phyloP scores from a whole-genome alignment of 2,888 invertebrate genomes.

The Horisme vitalbata region DNA sequence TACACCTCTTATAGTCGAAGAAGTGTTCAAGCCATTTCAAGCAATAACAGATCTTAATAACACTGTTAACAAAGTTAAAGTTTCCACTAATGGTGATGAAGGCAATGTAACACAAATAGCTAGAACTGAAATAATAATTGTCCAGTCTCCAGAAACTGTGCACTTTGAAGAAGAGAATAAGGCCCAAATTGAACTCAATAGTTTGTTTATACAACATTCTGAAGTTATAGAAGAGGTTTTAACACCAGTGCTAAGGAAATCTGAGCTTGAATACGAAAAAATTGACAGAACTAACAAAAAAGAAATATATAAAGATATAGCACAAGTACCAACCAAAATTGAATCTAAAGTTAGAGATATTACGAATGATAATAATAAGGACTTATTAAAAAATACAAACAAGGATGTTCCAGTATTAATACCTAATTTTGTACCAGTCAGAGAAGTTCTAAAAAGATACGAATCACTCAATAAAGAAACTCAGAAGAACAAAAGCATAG shows the following conservation, averaged over 20 bases:
- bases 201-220: neutral
- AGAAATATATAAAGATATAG: too few species aligned
- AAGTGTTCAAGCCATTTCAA: conserved; percentile 44
- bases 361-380: neutral
- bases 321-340: conserved; percentile 4
- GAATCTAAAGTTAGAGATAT: neutral
- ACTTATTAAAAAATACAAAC: neutral
- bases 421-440: conserved; percentile 13
- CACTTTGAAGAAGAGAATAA: conserved; percentile 20
- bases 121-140: conserved; percentile 19
- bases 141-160: conserved; percentile 19
- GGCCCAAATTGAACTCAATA: conserved; percentile 14
- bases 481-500: neutral
- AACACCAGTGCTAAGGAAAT: conserved; percentile 6
- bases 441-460: conserved; percentile 14
- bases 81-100: conserved; percentile 7
- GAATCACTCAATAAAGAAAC: conserved; percentile 13
- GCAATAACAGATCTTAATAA: conserved; percentile 17
- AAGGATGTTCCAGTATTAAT: neutral
- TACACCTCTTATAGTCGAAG: conserved; percentile 55
- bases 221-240: conserved; percentile 11
- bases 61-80: conserved; percentile 20
- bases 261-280: conserved; percentile 1
- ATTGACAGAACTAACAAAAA: too few species aligned
- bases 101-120: conserved; percentile 3